These are phyloP conservation scores for Pollenia angustigena DNA, from an alignment of 2,888 invertebrate genomes.

Conservation along the genomic window DNA sequence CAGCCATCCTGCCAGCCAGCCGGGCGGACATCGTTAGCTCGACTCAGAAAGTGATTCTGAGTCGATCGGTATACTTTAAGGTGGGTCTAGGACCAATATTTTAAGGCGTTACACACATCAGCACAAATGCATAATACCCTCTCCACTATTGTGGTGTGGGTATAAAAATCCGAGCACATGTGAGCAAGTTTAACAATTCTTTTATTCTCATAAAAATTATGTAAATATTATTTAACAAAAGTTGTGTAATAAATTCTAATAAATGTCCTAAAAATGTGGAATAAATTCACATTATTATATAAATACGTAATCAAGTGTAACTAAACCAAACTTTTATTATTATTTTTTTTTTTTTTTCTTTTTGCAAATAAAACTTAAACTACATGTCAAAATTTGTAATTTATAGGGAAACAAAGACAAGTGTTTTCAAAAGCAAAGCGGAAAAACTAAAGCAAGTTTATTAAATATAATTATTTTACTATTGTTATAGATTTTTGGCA, in stretches of 20 bases:
- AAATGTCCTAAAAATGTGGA: constrained; percentile 40
- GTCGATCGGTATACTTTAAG: too few relatives aligned
- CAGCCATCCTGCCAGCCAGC: too few relatives aligned
- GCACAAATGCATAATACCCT: too few relatives aligned
- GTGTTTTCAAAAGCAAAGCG: constrained; percentile 43
- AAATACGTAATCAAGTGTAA: constrained; percentile 57
- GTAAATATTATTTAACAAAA: constrained; percentile 13
- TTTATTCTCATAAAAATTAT: constrained; percentile 36
- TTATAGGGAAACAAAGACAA: constrained; percentile 50
- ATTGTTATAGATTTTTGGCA: constrained; percentile 60
- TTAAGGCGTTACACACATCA: too few relatives aligned
- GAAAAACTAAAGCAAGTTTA: constrained; percentile 68
- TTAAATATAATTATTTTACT: constrained; percentile 71
- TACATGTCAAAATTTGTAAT: constrained; percentile 49
- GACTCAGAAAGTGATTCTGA: too few relatives aligned
- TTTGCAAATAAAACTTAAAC: neutral
- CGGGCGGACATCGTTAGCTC: too few relatives aligned
- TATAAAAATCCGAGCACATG: constrained; percentile 58
- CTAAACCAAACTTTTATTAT: constrained; percentile 38
- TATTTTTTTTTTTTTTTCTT: neutral
- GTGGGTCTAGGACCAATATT: too few relatives aligned
- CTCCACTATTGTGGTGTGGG: too few relatives aligned
- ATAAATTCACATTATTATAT: constrained; percentile 14
- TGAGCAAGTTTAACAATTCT: neutral
- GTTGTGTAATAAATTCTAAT: constrained; percentile 45